Percentiles rank a stretch among this genome's conserved stretches.
Evolutionary conservation across 2,888 invertebrate species (phyloP).

Genomic region (Metallyticus violacea): DNA sequence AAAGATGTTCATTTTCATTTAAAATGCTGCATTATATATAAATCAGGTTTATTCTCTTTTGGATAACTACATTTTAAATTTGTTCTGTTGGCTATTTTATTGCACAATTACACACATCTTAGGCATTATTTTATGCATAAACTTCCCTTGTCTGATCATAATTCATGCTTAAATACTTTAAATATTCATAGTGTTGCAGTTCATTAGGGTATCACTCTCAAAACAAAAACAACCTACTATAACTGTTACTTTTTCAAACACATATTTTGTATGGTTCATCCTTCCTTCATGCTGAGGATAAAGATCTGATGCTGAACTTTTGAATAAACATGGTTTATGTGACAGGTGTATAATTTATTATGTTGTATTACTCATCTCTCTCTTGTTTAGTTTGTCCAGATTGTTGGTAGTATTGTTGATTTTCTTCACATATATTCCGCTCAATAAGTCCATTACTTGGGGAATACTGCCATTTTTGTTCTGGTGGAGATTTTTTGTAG

Average conservation of each 20-base stretch:
- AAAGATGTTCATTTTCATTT: too few species aligned
- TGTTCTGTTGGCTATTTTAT: too few species aligned
- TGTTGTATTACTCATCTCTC: background rate
- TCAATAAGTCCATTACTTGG: background rate
- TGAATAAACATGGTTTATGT: background rate
- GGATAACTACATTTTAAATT: too few species aligned
- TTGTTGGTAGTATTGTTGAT: background rate
- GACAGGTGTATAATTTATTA: background rate
- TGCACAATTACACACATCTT: too few species aligned
- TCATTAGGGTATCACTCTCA: background rate
- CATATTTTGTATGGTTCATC: background rate
- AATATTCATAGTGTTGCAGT: background rate
- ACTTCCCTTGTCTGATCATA: too few species aligned
- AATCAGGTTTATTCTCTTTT: too few species aligned
- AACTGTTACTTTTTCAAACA: background rate
- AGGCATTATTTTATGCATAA: too few species aligned
- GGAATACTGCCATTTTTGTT: background rate
- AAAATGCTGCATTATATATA: too few species aligned
- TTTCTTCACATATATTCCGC: background rate
- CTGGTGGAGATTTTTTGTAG: background rate
- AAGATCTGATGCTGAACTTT: background rate
- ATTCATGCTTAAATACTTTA: too few species aligned
- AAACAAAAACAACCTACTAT: too few species aligned
- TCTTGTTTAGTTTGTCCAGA: background rate
- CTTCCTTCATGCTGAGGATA: background rate